These are phyloP conservation scores for Dicyrtomina minuta DNA, from an alignment of 2,888 invertebrate species.

Conservation along the genomic window DNA sequence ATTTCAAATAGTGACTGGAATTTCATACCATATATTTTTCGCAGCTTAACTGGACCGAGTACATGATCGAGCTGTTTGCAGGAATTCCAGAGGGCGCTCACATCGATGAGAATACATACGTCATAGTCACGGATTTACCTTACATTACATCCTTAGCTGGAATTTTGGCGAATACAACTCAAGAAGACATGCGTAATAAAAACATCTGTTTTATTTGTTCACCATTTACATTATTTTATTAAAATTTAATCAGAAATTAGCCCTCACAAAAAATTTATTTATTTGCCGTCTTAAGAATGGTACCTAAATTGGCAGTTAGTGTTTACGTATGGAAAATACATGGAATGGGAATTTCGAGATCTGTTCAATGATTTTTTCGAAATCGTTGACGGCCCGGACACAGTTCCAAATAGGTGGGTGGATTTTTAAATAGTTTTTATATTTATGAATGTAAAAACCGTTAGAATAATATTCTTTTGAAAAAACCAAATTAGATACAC, in stretches of 20 bases:
- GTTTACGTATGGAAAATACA: slow-evolving; percentile 51
- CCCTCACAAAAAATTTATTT: too few relatives aligned
- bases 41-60: slow-evolving; percentile 53
- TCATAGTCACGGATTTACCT: slow-evolving; percentile 49
- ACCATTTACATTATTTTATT: too few relatives aligned
- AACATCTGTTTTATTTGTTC: too few relatives aligned
- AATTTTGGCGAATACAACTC: slow-evolving; percentile 38
- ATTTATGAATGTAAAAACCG: too few relatives aligned
- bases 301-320: slow-evolving; percentile 51
- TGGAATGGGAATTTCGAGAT: slow-evolving; percentile 47
- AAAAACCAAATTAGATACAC: too few relatives aligned
- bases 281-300: slow-evolving; percentile 45
- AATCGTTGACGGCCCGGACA: slow-evolving; percentile 47
- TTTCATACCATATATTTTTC: too few relatives aligned
- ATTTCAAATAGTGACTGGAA: too few relatives aligned
- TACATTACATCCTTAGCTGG: slow-evolving; percentile 44
- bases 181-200: slow-evolving; percentile 45
- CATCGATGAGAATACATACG: slow-evolving; percentile 41
- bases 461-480: too few relatives aligned
- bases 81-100: slow-evolving; percentile 39
- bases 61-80: slow-evolving; percentile 42
- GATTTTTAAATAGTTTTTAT: too few relatives aligned
- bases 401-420: slow-evolving; percentile 50
- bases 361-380: slow-evolving; percentile 43
- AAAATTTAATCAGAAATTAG: too few relatives aligned